Conservation (phyloP, 2,113 vertebrate species). For the Podarcis cretensis region DNA sequence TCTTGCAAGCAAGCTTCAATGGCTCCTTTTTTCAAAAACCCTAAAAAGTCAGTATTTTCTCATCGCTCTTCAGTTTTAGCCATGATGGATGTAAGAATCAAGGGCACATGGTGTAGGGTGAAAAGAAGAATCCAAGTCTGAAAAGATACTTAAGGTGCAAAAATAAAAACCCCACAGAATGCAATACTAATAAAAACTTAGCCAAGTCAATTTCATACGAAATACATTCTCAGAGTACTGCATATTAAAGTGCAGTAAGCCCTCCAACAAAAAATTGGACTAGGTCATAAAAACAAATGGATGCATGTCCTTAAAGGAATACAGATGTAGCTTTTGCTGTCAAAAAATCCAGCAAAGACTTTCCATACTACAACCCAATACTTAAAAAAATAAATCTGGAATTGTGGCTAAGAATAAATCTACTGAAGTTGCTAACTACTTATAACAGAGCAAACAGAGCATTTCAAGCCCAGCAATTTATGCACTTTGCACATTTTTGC, state of each 20-base stretch:
- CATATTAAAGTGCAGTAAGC: background rate
- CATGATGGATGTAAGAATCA: too few species aligned
- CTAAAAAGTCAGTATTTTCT: too few species aligned
- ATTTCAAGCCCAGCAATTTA: slow-evolving; percentile 27
- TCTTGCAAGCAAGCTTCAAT: too few species aligned
- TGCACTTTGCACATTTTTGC: slow-evolving; percentile 37
- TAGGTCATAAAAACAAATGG: background rate
- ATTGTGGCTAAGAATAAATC: background rate
- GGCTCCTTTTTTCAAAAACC: too few species aligned
- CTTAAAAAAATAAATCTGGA: background rate
- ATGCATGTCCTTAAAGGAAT: background rate
- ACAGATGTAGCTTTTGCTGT: background rate
- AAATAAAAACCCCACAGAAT: too few species aligned
- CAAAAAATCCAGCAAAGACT: slow-evolving; percentile 14
- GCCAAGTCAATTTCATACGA: slow-evolving; percentile 26
- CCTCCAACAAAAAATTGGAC: background rate
- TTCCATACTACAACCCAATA: slow-evolving; percentile 27
- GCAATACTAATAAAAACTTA: background rate
- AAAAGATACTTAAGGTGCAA: too few species aligned
- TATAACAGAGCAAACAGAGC: slow-evolving; percentile 31
- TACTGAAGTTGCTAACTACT: slow-evolving; percentile 28
- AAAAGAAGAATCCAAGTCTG: too few species aligned
- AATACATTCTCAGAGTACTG: slow-evolving; percentile 13
- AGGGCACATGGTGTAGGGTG: too few species aligned
- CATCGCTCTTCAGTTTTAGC: too few species aligned